phyloP scores from a whole-genome alignment of 2,113 vertebrate species.

The Hiodon alosoides region DNA sequence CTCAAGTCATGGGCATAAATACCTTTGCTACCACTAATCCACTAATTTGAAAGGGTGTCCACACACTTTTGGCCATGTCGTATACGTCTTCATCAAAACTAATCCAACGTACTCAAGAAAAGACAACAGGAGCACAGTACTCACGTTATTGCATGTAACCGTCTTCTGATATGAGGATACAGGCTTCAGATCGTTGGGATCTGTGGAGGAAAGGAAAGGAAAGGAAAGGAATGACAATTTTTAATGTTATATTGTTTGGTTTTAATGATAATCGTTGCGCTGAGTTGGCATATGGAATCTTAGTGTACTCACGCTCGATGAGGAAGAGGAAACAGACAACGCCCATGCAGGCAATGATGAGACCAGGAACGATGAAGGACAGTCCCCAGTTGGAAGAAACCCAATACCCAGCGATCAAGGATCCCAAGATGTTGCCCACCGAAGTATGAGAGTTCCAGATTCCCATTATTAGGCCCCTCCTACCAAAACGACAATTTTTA shows the following conservation, averaged over 20 bases:
- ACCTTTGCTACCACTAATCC: too few relatives aligned
- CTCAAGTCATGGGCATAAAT: too few relatives aligned
- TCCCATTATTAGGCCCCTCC: slow-evolving; percentile 91
- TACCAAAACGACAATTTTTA: slow-evolving; percentile 32
- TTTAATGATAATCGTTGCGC: too few relatives aligned
- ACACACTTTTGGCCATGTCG: too few relatives aligned
- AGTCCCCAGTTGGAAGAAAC: slow-evolving; percentile 85
- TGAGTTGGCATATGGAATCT: too few relatives aligned
- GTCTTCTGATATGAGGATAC: slow-evolving; percentile 36
- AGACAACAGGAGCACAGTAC: slow-evolving; percentile 31
- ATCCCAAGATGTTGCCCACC: slow-evolving; percentile 90
- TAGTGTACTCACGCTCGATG: slow-evolving; percentile 77
- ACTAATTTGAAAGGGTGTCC: too few relatives aligned
- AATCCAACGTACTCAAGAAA: background rate
- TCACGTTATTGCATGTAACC: slow-evolving; percentile 37
- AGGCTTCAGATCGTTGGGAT: slow-evolving; percentile 84
- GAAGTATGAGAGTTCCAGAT: slow-evolving; percentile 97
- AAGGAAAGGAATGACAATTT: background rate
- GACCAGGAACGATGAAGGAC: slow-evolving; percentile 83
- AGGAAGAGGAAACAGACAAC: slow-evolving; percentile 88
- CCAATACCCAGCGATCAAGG: slow-evolving; percentile 78
- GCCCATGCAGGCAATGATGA: slow-evolving; percentile 72
- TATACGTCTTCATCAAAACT: too few relatives aligned
- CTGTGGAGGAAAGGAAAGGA: slow-evolving; percentile 48
- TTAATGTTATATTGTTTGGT: background rate